Evolutionary conservation across 2,888 invertebrate genomes (phyloP).

Genomic region (Pseudolycoriella hygida): DNA sequence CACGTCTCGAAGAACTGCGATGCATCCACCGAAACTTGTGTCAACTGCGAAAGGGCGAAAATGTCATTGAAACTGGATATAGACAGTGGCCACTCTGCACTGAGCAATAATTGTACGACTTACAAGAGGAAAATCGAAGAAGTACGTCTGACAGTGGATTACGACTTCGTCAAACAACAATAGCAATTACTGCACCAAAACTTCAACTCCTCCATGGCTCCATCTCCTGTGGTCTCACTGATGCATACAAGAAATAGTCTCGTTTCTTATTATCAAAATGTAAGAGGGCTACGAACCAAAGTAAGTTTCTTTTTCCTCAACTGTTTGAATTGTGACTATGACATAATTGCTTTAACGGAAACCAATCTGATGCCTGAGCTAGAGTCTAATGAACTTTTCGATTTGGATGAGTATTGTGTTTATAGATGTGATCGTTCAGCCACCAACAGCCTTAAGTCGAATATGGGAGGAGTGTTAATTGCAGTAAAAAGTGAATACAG

Average conservation of each 20-base stretch:
- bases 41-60: not conserved
- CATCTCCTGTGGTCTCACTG: no score
- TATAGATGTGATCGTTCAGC: not conserved
- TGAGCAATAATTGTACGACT: not conserved
- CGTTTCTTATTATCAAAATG: conserved; percentile 1
- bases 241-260: no score
- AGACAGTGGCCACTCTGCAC: not conserved
- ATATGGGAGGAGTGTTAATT: not conserved
- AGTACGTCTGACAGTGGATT: no score
- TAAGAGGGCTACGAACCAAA: not conserved
- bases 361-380: not conserved
- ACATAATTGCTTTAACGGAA: not conserved
- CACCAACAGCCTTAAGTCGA: not conserved
- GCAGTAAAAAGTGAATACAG: no score
- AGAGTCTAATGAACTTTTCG: not conserved
- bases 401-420: not conserved
- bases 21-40: not conserved
- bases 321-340: not conserved
- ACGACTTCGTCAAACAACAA: no score
- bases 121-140: no score
- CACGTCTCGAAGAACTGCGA: not conserved
- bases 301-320: not conserved
- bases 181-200: no score
- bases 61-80: not conserved
- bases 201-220: no score